Conservation (phyloP, 2,797 vertebrate genomes). For the Sorex maritimensis region DNA sequence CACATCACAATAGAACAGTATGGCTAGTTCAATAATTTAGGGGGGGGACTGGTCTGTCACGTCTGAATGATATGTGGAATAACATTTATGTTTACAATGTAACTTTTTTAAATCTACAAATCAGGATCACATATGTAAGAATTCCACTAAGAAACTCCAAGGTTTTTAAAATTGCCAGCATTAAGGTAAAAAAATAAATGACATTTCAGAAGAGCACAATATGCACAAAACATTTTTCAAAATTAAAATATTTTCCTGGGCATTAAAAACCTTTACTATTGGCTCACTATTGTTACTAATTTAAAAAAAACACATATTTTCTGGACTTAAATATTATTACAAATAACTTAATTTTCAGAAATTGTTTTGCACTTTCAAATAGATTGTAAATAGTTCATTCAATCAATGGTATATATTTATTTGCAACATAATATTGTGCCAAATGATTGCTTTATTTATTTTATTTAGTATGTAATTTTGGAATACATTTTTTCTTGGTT, state of each 20-base stretch:
- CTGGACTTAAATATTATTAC: conserved; percentile 87
- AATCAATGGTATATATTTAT: conserved; percentile 90
- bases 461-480: conserved; percentile 93
- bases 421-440: conserved; percentile 91
- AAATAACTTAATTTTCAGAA: conserved; percentile 89
- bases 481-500: conserved; percentile 88
- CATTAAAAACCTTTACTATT: conserved; percentile 88
- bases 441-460: conserved; percentile 95
- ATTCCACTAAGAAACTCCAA: conserved; percentile 81
- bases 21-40: conserved; percentile 80
- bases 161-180: conserved; percentile 82
- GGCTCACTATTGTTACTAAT: conserved; percentile 87
- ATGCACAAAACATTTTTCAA: conserved; percentile 89
- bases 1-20: conserved; percentile 79
- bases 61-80: conserved; percentile 84
- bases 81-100: conserved; percentile 89
- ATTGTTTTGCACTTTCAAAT: conserved; percentile 91
- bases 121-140: conserved; percentile 86
- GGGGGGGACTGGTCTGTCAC: conserved; percentile 79
- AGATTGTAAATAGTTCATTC: conserved; percentile 93
- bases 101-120: conserved; percentile 84
- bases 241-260: conserved; percentile 89
- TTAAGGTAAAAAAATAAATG: conserved; percentile 80
- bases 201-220: conserved; percentile 91
- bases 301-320: conserved; percentile 84